Evolutionary conservation across 92 coral and sea anemone species (phyloP).

Genomic region (Zoanthus gigantus): DNA sequence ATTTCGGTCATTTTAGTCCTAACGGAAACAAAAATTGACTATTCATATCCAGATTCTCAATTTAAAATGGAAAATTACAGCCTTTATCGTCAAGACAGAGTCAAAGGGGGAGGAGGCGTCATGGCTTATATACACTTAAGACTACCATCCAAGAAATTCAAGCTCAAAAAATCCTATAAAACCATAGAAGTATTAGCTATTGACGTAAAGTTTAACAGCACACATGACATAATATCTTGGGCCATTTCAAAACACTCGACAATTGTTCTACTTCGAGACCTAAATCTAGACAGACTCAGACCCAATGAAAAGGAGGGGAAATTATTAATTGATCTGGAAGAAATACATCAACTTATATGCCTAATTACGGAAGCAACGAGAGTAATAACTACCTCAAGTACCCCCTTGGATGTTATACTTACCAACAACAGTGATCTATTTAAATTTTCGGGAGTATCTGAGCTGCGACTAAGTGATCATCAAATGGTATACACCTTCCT

Average conservation of each 20-base stretch:
- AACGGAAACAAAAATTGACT: constrained; percentile 72
- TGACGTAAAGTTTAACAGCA: constrained; percentile 26
- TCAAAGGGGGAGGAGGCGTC: constrained; percentile 73
- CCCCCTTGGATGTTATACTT: constrained; percentile 53
- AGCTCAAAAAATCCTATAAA: constrained; percentile 27
- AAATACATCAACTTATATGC: constrained; percentile 36
- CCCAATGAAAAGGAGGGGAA: constrained; percentile 43
- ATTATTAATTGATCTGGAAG: constrained; percentile 57
- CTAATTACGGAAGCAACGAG: constrained; percentile 45
- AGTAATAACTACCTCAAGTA: constrained; percentile 38
- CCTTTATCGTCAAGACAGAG: constrained; percentile 57
- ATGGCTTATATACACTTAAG: too few relatives aligned
- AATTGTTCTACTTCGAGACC: constrained; percentile 27
- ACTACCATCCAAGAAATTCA: too few relatives aligned
- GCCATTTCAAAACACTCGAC: constrained; percentile 35
- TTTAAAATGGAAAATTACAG: constrained; percentile 48
- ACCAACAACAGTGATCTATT: constrained; percentile 28
- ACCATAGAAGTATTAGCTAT: constrained; percentile 56
- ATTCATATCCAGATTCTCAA: constrained; percentile 56
- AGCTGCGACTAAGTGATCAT: constrained; percentile 37
- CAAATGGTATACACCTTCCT: constrained; percentile 31
- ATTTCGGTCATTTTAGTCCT: constrained; percentile 27
- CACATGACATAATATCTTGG: constrained; percentile 31
- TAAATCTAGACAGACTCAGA: constrained; percentile 19
- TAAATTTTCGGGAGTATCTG: neutral